Evolutionary conservation across 2,888 invertebrate species (phyloP), one percentile per base, ranked within the genome.

Genomic region (Bhutanitis thaidina): DNA sequence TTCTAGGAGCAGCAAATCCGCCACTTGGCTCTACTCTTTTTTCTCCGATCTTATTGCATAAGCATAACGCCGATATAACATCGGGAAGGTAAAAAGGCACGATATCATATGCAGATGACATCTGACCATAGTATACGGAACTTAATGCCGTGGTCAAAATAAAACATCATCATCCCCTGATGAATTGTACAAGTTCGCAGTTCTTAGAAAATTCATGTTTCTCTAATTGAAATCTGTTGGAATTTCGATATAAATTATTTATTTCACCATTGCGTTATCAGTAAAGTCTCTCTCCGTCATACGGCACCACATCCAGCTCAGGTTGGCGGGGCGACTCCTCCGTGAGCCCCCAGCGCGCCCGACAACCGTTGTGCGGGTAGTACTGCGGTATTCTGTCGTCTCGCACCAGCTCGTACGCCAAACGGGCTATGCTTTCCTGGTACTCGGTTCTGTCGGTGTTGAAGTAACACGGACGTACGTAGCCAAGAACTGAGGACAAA

Each of bases 331-430:
- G 59, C 0, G 73, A 81, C 27, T 85, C 87, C 0, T 87, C 86
- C 0, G 86, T 86, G 3, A 77, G 54, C 0, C 84, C 85, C 86
- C 85, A 88, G 9, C 60, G 58, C 0, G 84, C 77, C 1, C 85
- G 63, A 57, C 76, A 72, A 10, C 88, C 88, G 52, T 84, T 86
- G 57, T 79, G 77, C 2, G 77, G 74, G 45, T 67, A 46, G 69
- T 81, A 87, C 1, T 60, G 64, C 1, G 87, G 85, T 8, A 83
- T 71, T 1, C 82, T 72, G 43, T 79, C 73, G 56, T 86, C 84
- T 0, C 84, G 69, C 1, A 88, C 69, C 76, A 82, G 61, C 59
- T 85, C 83, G 61, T 84, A 89, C 52, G 87, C 88, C 55, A 87
- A 57, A 1, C 82, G 79, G 0, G 80, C 86, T 57, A 78, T 80